Conservation (phyloP, 2,797 vertebrate species). For the Podarcis siculus region DNA sequence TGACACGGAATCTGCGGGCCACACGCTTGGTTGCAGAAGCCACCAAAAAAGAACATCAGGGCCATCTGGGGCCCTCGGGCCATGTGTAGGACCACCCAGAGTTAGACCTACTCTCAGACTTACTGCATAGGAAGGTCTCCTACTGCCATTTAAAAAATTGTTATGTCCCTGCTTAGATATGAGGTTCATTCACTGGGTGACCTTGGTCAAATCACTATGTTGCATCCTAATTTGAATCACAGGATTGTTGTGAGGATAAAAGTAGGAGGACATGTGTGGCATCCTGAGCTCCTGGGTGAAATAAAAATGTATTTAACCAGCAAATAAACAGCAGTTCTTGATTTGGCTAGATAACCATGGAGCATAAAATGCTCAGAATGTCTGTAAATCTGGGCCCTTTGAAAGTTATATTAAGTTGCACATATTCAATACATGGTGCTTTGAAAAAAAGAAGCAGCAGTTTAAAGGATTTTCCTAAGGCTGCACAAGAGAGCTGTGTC, state of each 20-base stretch:
- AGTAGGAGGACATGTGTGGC: background rate
- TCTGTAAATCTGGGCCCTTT: too few relatives aligned
- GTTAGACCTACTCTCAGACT: too few relatives aligned
- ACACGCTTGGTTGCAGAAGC: too few relatives aligned
- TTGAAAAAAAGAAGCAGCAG: background rate
- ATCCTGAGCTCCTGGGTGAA: background rate
- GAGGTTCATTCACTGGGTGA: background rate
- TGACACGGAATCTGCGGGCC: too few relatives aligned
- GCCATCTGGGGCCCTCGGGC: too few relatives aligned
- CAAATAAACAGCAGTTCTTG: background rate
- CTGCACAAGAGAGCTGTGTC: background rate
- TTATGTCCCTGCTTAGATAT: too few relatives aligned
- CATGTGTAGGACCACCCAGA: too few relatives aligned
- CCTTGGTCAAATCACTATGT: background rate
- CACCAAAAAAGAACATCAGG: too few relatives aligned
- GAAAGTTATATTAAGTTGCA: background rate
- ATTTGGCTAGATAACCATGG: too few relatives aligned
- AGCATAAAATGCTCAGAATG: background rate
- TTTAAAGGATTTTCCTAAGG: background rate
- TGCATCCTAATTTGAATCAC: background rate
- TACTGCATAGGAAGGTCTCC: too few relatives aligned
- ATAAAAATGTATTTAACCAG: background rate
- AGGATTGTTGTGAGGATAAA: background rate
- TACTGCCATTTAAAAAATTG: too few relatives aligned
- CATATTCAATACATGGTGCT: background rate